Evolutionary conservation across 2,888 invertebrate species (phyloP).

Genomic region (Sphecodes monilicornis): DNA sequence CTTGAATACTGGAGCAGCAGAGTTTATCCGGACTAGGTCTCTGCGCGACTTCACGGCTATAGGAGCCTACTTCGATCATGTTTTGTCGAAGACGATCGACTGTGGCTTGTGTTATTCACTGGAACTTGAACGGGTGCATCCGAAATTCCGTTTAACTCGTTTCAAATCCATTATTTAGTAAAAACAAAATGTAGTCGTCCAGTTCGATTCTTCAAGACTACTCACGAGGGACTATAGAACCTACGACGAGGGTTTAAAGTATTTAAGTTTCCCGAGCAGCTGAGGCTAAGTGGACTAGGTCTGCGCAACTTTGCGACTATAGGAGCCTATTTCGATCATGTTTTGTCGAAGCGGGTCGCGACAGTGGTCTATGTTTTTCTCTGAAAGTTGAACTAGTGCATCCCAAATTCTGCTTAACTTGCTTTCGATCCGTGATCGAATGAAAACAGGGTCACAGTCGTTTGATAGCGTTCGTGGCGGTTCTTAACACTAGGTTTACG

Average conservation of each 20-base stretch:
- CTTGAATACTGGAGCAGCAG: neutral
- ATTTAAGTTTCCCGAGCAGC: neutral
- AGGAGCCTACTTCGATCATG: slow-evolving; percentile 9
- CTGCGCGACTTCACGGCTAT: neutral
- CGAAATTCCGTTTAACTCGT: neutral
- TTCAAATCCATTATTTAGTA: neutral
- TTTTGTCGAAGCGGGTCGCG: neutral
- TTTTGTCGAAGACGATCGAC: neutral
- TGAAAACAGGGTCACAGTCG: neutral
- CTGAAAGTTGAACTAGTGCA: neutral
- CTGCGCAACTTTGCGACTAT: neutral
- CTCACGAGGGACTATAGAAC: neutral
- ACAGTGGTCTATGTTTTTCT: neutral
- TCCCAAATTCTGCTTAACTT: neutral
- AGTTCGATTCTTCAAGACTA: too few relatives aligned
- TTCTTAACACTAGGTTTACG: too few relatives aligned
- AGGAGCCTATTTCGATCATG: slow-evolving; percentile 12
- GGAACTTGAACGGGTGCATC: neutral
- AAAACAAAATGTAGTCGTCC: neutral
- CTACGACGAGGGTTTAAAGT: neutral
- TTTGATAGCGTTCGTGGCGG: neutral
- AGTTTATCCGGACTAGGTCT: neutral
- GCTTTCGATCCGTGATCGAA: neutral
- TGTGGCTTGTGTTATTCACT: neutral
- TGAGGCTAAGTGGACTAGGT: neutral